Evolutionary conservation across 2,888 invertebrate species (phyloP), one percentile per base, ranked within the genome.

Genomic region (Diachrysia chrysitis): DNA sequence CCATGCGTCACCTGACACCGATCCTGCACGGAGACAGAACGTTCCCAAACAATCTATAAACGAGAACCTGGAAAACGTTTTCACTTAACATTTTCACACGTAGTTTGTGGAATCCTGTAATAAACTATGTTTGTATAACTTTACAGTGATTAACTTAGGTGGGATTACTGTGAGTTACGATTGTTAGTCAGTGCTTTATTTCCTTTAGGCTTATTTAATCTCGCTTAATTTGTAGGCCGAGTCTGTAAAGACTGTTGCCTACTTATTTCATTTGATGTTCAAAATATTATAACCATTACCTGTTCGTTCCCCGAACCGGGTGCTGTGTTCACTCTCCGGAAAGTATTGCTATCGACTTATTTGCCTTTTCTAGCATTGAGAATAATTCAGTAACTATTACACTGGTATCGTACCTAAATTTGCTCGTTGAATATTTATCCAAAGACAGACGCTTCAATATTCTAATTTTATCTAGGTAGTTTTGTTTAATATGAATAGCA

Each of bases 21-120:
- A 76, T 61, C 61, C 71, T 73, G 55, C 58, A 37, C 71, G 71
- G 71, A 70, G 58, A 42, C 66, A 54, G 48, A 76, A 61, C 19
- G 65, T 14, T 48, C 55, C 23, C 48, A 42, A 46, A 73, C 71
- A 71, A 76, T 76, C 42, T 58, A 73, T 66, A 66, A 58, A 37
- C 54, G 42, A 60, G 46, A 48, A 21, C 19, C 53, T 57, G 32
- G 65, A 71, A 60, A 42, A 60, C 66, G 58, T 66, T 61, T 61
- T 76, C 66, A 65, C 59, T 60, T 21, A 12, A 51, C 48, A 21
- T 21, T 51, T 51, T 51, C 19, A 48, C 19, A 19, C 17, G 48
- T 37, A 14, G 16, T 19, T 48, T 48, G 19, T 19, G 19, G 48
- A n/a, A 17, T 14, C 37, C 37, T n/a, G 5, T 42, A 16, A 42